Base-by-base conservation (phyloP, 2,797 vertebrate genomes). In the Danionella dracula region DNA sequence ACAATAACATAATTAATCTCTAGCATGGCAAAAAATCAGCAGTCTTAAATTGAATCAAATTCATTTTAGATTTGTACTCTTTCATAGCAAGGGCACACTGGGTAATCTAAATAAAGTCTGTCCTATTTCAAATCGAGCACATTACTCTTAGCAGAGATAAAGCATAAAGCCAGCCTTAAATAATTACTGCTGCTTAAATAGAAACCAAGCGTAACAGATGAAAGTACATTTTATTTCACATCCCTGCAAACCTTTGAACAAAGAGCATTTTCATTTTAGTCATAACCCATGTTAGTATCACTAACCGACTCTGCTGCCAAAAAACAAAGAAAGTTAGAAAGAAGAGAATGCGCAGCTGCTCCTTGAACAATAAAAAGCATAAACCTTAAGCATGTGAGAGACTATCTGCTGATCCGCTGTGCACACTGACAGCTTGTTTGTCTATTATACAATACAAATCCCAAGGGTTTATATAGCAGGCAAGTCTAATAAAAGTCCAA, bases 201-300 rank as follows among this genome's bases (percentile, higher is more conserved):
- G 45, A 75, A 69, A 45, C 46, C 21, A 42, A 50, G 15, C 40
- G n/a, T 38, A 37, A 49, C 4, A 51, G 49, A 21, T 37, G 34
- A 48, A 44, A 5, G 51, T 57, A 16, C 48, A 66, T 19, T 45
- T 21, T 42, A 15, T 57, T 10, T 29, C 7, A 45, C 31, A n/a
- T 57, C 31, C 68, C 12, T n/a, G 15, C 19, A 65, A 72, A 32
- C 32, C 4, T 15, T 35, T 17, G 13, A 42, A 69, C 54, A 74
- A 58, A 49, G 49, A 64, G 13, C 37, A 34, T 17, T 54, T 70
- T 54, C 76, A 80, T 78, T 80, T 72, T 74, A 63, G 42, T 68
- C 68, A 77, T 68, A 78, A 66, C 68, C 75, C 20, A 51, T 23
- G 56, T n/a, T 51, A 57, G 20, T 54, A 29, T 45, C 51, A 68